Base-by-base conservation (phyloP, 2,888 invertebrate species). In the Archips crataeganus region DNA sequence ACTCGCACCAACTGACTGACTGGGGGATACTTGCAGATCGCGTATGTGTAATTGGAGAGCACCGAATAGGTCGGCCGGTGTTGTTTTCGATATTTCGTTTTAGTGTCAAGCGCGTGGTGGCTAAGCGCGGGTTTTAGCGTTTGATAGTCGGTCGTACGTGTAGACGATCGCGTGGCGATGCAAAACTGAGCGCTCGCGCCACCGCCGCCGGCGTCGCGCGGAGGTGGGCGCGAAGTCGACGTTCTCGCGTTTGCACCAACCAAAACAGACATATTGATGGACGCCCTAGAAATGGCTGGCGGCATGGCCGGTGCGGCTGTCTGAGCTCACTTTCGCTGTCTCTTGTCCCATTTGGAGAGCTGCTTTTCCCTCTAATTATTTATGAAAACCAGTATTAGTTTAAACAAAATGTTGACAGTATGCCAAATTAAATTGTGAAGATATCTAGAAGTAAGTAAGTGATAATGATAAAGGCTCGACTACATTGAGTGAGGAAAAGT, bases 271-370 rank as follows among this genome's bases (percentile, higher is more conserved):
- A 80, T 32, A 47, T 64, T 82, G 80, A 79, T 78, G 75, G 70
- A 77, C 86, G 90, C 87, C 89, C 91, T 89, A 91, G 89, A 90
- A 92, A 89, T 85, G 83, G 83, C 79, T 79, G 79, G 78, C 79
- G 82, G 79, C 78, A 80, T 78, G 78, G 78, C 76, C 74, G 78
- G 74, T 76, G 76, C 74, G 75, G 64, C 63, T 78, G 79, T 75
- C 84, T 82, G 83, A 83, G 84, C 85, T 87, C 82, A 90, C 90
- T 91, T 92, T 93, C 91, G 88, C 90, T 86, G 84, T 83, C 80
- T 70, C 78, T 79, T 79, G 84, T 76, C 83, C 83, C 79, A 84
- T 88, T 87, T 87, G 32, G 2, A 32, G 11, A 59, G 11, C 15
- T 39, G 42, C n/a, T 61, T 47, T 54, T 75, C n/a, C 60, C 51